These are phyloP conservation scores for Trypoxylon attenuatum DNA, from an alignment of 2,888 invertebrate genomes.

Conservation along the genomic window DNA sequence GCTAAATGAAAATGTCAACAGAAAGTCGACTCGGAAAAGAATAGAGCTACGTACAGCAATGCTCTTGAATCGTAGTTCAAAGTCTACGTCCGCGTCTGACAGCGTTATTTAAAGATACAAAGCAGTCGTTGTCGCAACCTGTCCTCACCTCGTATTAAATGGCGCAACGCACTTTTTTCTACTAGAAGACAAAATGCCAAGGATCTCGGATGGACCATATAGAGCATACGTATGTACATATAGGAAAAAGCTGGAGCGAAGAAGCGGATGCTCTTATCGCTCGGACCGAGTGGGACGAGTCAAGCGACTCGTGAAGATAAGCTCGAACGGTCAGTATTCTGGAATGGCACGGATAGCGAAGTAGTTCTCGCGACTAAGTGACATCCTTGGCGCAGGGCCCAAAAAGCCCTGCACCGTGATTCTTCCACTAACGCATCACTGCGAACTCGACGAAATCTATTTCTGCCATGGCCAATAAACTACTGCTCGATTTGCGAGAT, in stretches of 20 bases:
- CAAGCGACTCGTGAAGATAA: constrained; percentile 40
- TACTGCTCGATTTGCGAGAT: constrained; percentile 18
- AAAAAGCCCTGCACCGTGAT: constrained; percentile 39
- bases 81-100: too few relatives aligned
- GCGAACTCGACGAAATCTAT: constrained; percentile 49
- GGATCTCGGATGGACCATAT: too few relatives aligned
- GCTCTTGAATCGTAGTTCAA: too few relatives aligned
- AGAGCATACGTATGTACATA: too few relatives aligned
- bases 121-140: too few relatives aligned
- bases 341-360: constrained; percentile 45
- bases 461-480: constrained; percentile 36
- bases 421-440: constrained; percentile 35
- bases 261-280: not conserved
- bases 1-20: too few relatives aligned
- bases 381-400: constrained; percentile 67
- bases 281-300: not conserved
- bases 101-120: too few relatives aligned
- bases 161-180: too few relatives aligned
- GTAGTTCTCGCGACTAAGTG: constrained; percentile 57
- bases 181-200: too few relatives aligned
- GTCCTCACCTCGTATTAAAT: too few relatives aligned
- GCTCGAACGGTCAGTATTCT: constrained; percentile 33
- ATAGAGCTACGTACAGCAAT: too few relatives aligned
- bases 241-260: not conserved
- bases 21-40: too few relatives aligned